Evolutionary conservation across 2,888 invertebrate species (phyloP), one percentile per base, ranked within the genome.

Genomic region (Chorisops tibialis): DNA sequence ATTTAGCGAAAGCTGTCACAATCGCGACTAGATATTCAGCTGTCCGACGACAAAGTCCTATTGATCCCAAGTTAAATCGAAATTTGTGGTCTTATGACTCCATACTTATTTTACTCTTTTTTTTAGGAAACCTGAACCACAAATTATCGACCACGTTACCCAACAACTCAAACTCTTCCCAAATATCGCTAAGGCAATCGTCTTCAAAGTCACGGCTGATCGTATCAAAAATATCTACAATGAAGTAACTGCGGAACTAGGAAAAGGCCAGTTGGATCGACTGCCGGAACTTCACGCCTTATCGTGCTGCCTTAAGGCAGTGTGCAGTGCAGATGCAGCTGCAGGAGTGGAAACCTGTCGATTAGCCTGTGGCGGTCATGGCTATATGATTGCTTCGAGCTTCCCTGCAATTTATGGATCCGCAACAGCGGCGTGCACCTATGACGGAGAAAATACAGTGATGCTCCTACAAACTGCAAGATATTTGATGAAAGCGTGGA

Each of bases 381-480:
- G 97, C 4, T 97, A 91, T 80, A 90, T 93, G 89, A 85, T 87
- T 56, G 82, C 88, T 58, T 91, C 94, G 65, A 93, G 89, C 75
- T 82, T 97, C 66, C 95, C 96, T 14, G 82, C 86, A 59, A 88
- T 89, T 3, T 96, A 94, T 75, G 89, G 90, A 1, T 81, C 88
- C 70, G 86, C 88, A 38, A 92, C 93, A 0, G 95, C 96, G 48
- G 89, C 91, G 61, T 91, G 91, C 75, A 97, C 96, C 0, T 97
- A 96, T 75, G 96, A 97, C 80, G 96, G 97, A 1, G 96, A 97
- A 81, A 96, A 97, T 77, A 96, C 96, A 0, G 96, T 97, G 19
- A 82, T 97, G 75, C 80, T 90, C 62, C 80, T 97, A 59, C 97
- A 97, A 80, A 92, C 93, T 0, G 94, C 96, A 3, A 82, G 88